Evolutionary conservation across 2,113 vertebrate species (phyloP), one percentile per base, ranked within the genome.

Genomic region (Mustela nigripes): DNA sequence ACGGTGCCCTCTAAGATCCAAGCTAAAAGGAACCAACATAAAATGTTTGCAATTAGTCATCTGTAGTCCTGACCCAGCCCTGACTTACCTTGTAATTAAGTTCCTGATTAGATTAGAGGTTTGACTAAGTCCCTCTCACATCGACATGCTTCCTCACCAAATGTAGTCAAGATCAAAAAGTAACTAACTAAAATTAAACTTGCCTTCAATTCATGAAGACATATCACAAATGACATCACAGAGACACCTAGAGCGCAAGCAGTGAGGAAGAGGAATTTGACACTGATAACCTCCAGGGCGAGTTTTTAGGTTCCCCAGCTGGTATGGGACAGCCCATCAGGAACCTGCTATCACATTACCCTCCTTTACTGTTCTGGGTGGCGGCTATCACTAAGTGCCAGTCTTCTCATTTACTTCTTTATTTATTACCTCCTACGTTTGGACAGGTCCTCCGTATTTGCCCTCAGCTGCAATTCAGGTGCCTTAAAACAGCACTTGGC

Each of bases 81-180:
- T 78, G 74, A 48, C 26, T 78, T 78, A 48, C 45, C 42, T 58
- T 84, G 73, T 92, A 62, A 97, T 91, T 90, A 88, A 91, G 18
- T 63, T 84, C 65, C 45, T 78, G 33, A 94, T 97, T 88, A 56
- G 89, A 84, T 89, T 79, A 95, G 60, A 85, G 62, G 28, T 65
- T 95, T 94, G 28, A 80, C 69, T 78, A 65, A 96, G 21, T 89
- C 63, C 22, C 50, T 95, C 33, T 95, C 83, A 56, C 36, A 65
- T 90, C 63, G 31, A 91, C 33, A 48, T 92, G 45, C 42, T 36
- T 80, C 73, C 78, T 74, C 73, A 62, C 78, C 67, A 89, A 85
- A 92, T 94, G 39, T 87, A 97, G 82, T 92, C 31, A 71, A 48
- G 28, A 97, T 95, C 80, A 81, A 97, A 97, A 93, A 78, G 76